Percentiles rank a stretch among this genome's conserved stretches.
Conservation (phyloP, 37 sponge, comb jelly and placozoan genomes). For the Ephydatia muelleri region DNA sequence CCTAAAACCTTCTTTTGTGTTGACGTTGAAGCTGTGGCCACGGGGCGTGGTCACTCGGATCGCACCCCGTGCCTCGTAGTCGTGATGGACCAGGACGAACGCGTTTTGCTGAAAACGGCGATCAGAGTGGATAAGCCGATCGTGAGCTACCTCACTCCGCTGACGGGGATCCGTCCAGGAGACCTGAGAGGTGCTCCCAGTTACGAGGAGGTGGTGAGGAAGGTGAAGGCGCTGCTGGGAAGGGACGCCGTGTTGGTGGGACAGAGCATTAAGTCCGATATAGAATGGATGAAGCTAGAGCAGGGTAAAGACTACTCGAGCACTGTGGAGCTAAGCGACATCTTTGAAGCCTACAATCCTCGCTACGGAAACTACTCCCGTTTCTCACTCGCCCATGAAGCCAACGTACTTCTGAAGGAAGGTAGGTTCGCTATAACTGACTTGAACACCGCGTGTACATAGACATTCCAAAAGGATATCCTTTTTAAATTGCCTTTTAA, state of each 20-base stretch:
- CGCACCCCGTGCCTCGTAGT: neutral
- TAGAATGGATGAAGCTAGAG: constrained; percentile 20
- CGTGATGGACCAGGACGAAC: constrained; percentile 23
- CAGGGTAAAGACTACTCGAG: neutral
- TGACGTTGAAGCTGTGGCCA: constrained; percentile 43
- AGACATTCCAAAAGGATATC: too few relatives aligned
- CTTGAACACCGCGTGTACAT: too few relatives aligned
- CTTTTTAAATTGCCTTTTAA: neutral
- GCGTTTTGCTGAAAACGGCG: constrained; percentile 7
- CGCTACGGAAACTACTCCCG: neutral
- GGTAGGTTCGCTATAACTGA: constrained; percentile 1
- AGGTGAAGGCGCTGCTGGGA: constrained; percentile 21
- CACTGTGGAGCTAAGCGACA: neutral
- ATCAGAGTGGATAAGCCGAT: constrained; percentile 3
- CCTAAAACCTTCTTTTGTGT: neutral
- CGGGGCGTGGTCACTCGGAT: constrained; percentile 18
- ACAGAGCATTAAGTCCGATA: neutral
- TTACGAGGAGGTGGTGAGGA: neutral
- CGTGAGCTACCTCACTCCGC: constrained; percentile 31
- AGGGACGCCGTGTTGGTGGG: constrained; percentile 23
- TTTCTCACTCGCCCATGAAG: constrained; percentile 22
- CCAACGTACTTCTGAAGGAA: constrained; percentile 3
- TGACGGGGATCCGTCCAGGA: constrained; percentile 26
- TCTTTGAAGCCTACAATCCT: constrained; percentile 19
- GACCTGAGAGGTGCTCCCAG: constrained; percentile 18